Conservation (phyloP, 2,888 invertebrate genomes). For the Microdon myrmicae region DNA sequence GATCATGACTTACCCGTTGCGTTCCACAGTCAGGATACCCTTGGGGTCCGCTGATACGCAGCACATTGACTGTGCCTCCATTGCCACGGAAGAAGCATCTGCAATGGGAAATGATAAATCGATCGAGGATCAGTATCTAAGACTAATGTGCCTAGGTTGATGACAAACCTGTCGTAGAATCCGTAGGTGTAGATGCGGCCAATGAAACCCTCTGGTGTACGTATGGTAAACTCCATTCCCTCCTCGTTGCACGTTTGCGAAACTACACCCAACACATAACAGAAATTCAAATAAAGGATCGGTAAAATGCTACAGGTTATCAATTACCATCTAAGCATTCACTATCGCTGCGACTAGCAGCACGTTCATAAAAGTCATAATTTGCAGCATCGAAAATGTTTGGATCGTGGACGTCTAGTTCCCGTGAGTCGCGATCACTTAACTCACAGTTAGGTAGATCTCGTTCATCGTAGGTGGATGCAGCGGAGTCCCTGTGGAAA, state of each 20-base stretch:
- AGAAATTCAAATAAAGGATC: conserved; percentile 37
- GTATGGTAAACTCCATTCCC: conserved; percentile 91
- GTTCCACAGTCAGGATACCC: conserved; percentile 96
- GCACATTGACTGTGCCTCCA: conserved; percentile 83
- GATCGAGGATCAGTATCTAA: conserved; percentile 10
- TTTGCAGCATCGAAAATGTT: conserved; percentile 86
- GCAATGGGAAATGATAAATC: conserved; percentile 21
- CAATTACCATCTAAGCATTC: conserved; percentile 87
- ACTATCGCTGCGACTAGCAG: conserved; percentile 75
- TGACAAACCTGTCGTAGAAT: conserved; percentile 77
- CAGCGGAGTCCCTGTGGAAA: conserved; percentile 68
- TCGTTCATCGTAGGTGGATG: conserved; percentile 72
- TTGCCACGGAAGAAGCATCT: conserved; percentile 91
- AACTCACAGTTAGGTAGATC: conserved; percentile 81
- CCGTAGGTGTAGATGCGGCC: conserved; percentile 93
- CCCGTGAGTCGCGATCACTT: conserved; percentile 85
- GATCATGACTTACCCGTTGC: conserved; percentile 72
- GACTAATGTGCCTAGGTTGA: conserved; percentile 16
- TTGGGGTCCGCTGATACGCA: conserved; percentile 87
- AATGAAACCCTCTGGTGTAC: conserved; percentile 88
- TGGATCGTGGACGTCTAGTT: conserved; percentile 85
- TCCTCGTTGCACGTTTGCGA: conserved; percentile 92
- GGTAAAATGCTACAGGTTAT: conserved; percentile 14
- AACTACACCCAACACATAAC: conserved; percentile 69
- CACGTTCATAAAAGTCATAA: conserved; percentile 87